Evolutionary conservation across 1,140 invertebrate species (phyloP).

Genomic region (Tetragonula clypearis): DNA sequence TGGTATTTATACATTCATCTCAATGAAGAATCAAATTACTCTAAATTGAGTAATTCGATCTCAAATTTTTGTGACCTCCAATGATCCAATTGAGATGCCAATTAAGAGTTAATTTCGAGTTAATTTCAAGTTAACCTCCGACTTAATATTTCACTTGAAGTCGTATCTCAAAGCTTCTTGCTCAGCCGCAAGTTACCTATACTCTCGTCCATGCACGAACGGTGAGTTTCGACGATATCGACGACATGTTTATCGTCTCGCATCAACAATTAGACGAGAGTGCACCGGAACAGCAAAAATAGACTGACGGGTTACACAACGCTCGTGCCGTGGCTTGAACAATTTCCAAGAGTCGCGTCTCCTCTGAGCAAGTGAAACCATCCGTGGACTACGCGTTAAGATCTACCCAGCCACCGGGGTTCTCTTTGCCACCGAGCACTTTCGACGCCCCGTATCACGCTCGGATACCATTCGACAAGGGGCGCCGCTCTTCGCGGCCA

Average conservation of each 20-base stretch:
- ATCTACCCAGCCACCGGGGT: slow-evolving; percentile 38
- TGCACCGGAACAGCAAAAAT: neutral
- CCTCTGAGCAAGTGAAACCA: slow-evolving; percentile 18
- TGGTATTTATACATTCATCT: too few species aligned
- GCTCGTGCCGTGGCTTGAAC: neutral
- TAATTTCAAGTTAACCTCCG: neutral
- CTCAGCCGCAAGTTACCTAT: neutral
- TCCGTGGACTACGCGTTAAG: slow-evolving; percentile 18
- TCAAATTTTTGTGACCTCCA: neutral
- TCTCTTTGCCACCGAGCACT: slow-evolving; percentile 59
- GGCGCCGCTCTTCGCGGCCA: slow-evolving; percentile 63
- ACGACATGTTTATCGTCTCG: neutral
- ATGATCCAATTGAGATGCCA: neutral
- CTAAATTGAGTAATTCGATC: too few species aligned
- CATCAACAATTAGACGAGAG: neutral
- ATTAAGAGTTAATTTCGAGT: neutral
- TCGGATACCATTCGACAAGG: slow-evolving; percentile 73
- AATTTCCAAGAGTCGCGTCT: slow-evolving; percentile 6
- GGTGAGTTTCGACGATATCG: neutral
- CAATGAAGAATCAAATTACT: too few species aligned
- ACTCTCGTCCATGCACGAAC: neutral
- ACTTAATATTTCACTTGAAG: neutral
- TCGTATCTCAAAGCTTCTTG: neutral
- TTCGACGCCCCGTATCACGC: slow-evolving; percentile 63
- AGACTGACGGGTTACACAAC: neutral